These are phyloP conservation scores for Odontamblyopus rebecca DNA, from an alignment of 2,797 vertebrate species.

Conservation along the genomic window DNA sequence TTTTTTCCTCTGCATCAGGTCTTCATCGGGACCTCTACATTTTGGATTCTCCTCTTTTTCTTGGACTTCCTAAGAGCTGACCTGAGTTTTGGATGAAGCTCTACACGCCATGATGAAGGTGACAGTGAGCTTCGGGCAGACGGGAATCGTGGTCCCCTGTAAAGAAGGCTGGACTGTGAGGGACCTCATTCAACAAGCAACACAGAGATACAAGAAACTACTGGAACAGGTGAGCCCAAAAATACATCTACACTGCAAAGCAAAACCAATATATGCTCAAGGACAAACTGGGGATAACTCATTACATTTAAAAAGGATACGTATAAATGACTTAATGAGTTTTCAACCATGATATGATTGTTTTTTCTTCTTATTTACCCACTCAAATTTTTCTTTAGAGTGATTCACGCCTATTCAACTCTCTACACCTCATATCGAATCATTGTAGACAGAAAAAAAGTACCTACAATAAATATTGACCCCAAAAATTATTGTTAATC, in stretches of 20 bases:
- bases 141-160: constrained; percentile 92
- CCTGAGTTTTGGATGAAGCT: constrained; percentile 45
- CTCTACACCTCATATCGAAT: too few species aligned
- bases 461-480: too few species aligned
- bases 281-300: too few species aligned
- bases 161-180: constrained; percentile 90
- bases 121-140: constrained; percentile 91
- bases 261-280: too few species aligned
- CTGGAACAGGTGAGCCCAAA: constrained; percentile 85
- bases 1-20: background rate
- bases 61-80: constrained; percentile 12
- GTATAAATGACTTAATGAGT: too few species aligned
- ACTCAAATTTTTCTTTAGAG: too few species aligned
- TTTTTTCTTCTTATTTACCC: too few species aligned
- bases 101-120: constrained; percentile 84
- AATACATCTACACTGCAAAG: background rate
- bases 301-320: too few species aligned
- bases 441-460: too few species aligned
- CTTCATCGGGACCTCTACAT: background rate
- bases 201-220: constrained; percentile 90
- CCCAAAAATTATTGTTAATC: too few species aligned
- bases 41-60: constrained; percentile 13
- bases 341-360: too few species aligned
- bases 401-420: too few species aligned
- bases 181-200: constrained; percentile 92